These are phyloP conservation scores for Megamerina dolium DNA, from an alignment of 2,888 invertebrate species.

Conservation along the genomic window DNA sequence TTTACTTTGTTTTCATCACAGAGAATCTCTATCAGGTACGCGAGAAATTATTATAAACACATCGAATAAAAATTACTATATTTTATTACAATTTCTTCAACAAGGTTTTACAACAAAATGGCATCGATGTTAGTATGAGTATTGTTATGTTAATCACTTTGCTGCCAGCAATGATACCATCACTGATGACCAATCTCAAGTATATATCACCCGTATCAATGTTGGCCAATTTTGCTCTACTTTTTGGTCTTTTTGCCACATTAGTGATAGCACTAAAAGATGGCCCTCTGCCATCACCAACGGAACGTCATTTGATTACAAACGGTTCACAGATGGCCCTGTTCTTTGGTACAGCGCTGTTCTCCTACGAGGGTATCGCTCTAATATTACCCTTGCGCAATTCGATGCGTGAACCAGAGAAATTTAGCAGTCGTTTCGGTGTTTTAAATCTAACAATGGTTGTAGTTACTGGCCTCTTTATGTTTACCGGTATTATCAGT, in stretches of 20 bases:
- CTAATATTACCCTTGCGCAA: slow-evolving; percentile 86
- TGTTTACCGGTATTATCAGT: slow-evolving; percentile 77
- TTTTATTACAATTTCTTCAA: not conserved
- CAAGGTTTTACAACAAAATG: slow-evolving; percentile 51
- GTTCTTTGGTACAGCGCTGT: slow-evolving; percentile 93
- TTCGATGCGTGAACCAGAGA: slow-evolving; percentile 74
- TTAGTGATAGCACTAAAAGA: slow-evolving; percentile 69
- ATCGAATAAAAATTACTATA: not conserved
- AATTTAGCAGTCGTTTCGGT: slow-evolving; percentile 73
- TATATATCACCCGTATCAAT: slow-evolving; percentile 65
- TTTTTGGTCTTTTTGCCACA: slow-evolving; percentile 65
- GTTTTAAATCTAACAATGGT: slow-evolving; percentile 86
- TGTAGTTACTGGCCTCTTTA: slow-evolving; percentile 70
- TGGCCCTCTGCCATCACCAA: slow-evolving; percentile 58
- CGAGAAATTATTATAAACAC: no score
- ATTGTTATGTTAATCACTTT: slow-evolving; percentile 37
- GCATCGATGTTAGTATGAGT: slow-evolving; percentile 31
- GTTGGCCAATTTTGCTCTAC: slow-evolving; percentile 67
- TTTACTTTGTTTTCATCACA: slow-evolving; percentile 92
- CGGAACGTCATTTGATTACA: slow-evolving; percentile 57
- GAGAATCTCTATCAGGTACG: slow-evolving; percentile 66
- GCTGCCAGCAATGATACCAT: slow-evolving; percentile 41
- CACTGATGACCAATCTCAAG: slow-evolving; percentile 41
- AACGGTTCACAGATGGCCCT: slow-evolving; percentile 63
- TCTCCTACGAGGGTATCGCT: slow-evolving; percentile 94